Conservation (phyloP, 2,888 invertebrate species). For the Notodonta ziczac region DNA sequence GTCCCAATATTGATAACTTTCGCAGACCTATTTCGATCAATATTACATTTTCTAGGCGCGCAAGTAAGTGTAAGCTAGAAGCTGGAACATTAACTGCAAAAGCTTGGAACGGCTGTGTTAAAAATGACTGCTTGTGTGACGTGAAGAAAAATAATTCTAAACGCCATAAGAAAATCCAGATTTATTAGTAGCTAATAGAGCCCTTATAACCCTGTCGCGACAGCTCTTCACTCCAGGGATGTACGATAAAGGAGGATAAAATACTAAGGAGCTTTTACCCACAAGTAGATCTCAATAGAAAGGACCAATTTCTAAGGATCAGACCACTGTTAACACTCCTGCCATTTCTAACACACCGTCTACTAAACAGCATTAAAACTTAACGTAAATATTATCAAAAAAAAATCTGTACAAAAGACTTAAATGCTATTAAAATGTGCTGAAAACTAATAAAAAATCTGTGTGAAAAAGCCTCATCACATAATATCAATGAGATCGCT, state of each 20-base stretch:
- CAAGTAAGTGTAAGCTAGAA: slow-evolving; percentile 17
- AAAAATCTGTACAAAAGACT: slow-evolving; percentile 68
- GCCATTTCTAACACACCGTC: slow-evolving; percentile 1
- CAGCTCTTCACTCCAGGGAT: too few relatives aligned
- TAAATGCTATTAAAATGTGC: slow-evolving; percentile 57
- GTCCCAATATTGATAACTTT: neutral
- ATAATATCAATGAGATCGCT: slow-evolving; percentile 73
- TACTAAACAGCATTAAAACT: slow-evolving; percentile 44
- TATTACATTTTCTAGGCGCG: slow-evolving; percentile 15
- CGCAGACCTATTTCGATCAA: slow-evolving; percentile 27
- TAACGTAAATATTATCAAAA: slow-evolving; percentile 54
- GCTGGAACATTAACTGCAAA: slow-evolving; percentile 33
- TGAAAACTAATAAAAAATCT: slow-evolving; percentile 46
- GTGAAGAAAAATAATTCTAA: neutral
- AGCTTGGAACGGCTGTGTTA: slow-evolving; percentile 23
- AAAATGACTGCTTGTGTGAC: neutral
- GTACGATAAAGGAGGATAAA: too few relatives aligned
- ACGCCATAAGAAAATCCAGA: too few relatives aligned
- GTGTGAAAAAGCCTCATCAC: slow-evolving; percentile 71
- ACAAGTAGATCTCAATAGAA: too few relatives aligned
- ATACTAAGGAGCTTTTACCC: too few relatives aligned
- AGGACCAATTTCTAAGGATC: neutral
- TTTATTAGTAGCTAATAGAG: too few relatives aligned
- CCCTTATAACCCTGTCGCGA: too few relatives aligned
- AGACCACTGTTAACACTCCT: neutral